These are phyloP conservation scores for Cryptoprocta ferox DNA, from an alignment of 2,797 vertebrate genomes.

Conservation along the genomic window DNA sequence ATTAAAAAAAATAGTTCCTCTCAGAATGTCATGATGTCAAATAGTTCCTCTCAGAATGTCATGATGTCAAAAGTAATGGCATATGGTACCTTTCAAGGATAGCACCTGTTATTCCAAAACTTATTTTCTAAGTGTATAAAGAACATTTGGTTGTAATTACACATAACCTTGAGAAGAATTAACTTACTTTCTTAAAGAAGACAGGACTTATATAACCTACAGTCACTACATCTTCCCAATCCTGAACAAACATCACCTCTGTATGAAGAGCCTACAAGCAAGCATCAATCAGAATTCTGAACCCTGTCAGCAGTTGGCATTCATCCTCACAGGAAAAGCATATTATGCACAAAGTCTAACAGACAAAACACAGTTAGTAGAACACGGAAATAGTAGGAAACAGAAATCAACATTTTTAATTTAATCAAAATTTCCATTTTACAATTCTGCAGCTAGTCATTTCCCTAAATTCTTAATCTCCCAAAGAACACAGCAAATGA, in stretches of 20 bases:
- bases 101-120: neutral
- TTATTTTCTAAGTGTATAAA: neutral
- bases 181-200: conserved; percentile 60
- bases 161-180: neutral
- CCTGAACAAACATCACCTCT: conserved; percentile 62
- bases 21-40: neutral
- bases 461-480: neutral
- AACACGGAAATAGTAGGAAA: conserved; percentile 17
- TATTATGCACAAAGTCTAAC: conserved; percentile 68
- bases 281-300: conserved; percentile 78
- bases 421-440: conserved; percentile 69
- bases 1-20: neutral
- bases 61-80: neutral
- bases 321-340: conserved; percentile 81
- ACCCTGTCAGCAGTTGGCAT: conserved; percentile 73
- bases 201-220: conserved; percentile 71
- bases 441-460: neutral
- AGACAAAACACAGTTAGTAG: conserved; percentile 79
- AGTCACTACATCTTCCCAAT: conserved; percentile 69
- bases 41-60: neutral
- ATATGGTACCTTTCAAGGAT: neutral
- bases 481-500: neutral
- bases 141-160: neutral
- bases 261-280: conserved; percentile 70
- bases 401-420: conserved; percentile 80